Conservation (phyloP, 2,888 invertebrate species). For the Melieria crassipennis region DNA sequence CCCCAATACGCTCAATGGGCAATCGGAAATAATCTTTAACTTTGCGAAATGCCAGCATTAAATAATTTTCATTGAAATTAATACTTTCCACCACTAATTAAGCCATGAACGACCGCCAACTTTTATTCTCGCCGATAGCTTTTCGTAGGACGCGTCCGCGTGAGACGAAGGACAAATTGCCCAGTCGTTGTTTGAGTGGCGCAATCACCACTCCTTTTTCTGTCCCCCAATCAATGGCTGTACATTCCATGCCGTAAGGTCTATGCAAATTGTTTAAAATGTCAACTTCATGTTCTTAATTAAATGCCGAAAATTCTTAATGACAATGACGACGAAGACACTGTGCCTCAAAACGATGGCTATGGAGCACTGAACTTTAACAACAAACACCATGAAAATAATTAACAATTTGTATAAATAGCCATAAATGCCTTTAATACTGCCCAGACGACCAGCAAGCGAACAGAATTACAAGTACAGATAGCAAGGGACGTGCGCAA, state of each 20-base stretch:
- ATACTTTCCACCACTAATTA: conserved; percentile 2
- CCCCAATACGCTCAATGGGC: no score
- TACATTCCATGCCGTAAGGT: not conserved
- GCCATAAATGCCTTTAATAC: conserved; percentile 15
- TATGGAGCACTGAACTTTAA: not conserved
- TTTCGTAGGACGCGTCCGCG: no score
- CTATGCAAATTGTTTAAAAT: not conserved
- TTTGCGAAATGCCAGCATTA: not conserved
- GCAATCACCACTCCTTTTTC: not conserved
- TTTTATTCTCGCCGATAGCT: not conserved
- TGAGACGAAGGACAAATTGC: not conserved
- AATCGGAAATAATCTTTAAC: no score
- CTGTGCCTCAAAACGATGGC: not conserved
- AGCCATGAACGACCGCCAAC: not conserved
- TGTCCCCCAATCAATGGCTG: not conserved
- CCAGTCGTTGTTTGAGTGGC: not conserved
- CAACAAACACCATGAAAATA: conserved; percentile 8
- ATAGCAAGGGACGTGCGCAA: no score
- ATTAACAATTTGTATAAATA: conserved; percentile 31
- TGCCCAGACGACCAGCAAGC: not conserved
- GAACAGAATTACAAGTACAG: no score
- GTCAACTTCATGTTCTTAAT: not conserved
- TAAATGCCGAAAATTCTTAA: not conserved
- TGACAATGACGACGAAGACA: not conserved
- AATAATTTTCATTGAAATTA: conserved; percentile 3